Percentiles rank a stretch among this genome's conserved stretches.
phyloP scores from a whole-genome alignment of 2,888 invertebrate species.

The Catocala fraxini region DNA sequence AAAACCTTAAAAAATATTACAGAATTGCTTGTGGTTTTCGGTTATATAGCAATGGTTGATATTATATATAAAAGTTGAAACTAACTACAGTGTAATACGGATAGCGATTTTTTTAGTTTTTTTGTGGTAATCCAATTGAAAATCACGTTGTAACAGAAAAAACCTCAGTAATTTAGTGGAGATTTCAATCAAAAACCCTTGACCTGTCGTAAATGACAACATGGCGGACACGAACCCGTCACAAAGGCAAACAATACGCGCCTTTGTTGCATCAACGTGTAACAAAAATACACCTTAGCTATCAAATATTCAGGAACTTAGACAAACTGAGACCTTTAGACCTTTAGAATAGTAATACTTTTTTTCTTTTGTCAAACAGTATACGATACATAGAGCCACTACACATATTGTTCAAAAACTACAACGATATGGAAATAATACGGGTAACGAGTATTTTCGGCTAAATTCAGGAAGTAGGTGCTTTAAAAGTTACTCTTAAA shows the following conservation, averaged over 20 bases:
- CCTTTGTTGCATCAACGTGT: conserved; percentile 34
- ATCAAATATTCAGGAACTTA: conserved; percentile 43
- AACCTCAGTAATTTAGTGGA: conserved; percentile 29
- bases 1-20: too few relatives aligned
- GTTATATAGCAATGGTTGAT: too few relatives aligned
- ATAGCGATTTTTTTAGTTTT: not conserved
- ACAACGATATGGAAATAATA: not conserved
- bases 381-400: too few relatives aligned
- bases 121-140: conserved; percentile 2
- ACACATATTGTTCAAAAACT: not conserved
- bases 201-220: conserved; percentile 37
- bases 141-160: conserved; percentile 10
- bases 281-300: conserved; percentile 21
- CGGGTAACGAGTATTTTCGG: too few relatives aligned
- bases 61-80: too few relatives aligned
- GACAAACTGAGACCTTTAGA: not conserved
- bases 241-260: conserved; percentile 30
- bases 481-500: too few relatives aligned
- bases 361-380: conserved; percentile 12
- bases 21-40: too few relatives aligned
- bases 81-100: too few relatives aligned
- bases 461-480: too few relatives aligned
- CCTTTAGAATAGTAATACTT: conserved; percentile 5
- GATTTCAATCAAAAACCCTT: conserved; percentile 45
- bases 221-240: conserved; percentile 5